These are phyloP conservation scores for silkworm (Bombyx mori) DNA, from an alignment of 1,140 invertebrate species.

Conservation along the genomic window ASM3026992v2 NC_085130.1:11452001-11452500, in stretches of 20 bases:
- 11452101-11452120: conserved; percentile 35
- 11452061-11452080: conserved; percentile 58
- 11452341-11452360: conserved; percentile 31
- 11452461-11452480: conserved; percentile 41
- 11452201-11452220: conserved; percentile 55
- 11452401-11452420: conserved; percentile 43
- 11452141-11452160: conserved; percentile 57
- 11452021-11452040: conserved; percentile 40
- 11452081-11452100: conserved; percentile 38
- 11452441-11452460: conserved; percentile 36
- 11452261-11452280: conserved; percentile 33
- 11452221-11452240: conserved; percentile 31
- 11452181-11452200: conserved; percentile 59
- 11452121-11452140: conserved; percentile 48
- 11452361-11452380: conserved; percentile 37
- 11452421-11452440: conserved; percentile 28
- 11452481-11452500: conserved; percentile 43
- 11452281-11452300: conserved; percentile 34
- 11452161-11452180: conserved; percentile 51
- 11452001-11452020: conserved; percentile 51
- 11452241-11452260: conserved; percentile 41
- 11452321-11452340: conserved; percentile 27
- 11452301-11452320: conserved; percentile 28
- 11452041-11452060: conserved; percentile 47
- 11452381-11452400: conserved; percentile 44